These are phyloP conservation scores for Cinclus cinclus DNA, from an alignment of 2,113 vertebrate genomes.

Conservation along the genomic window DNA sequence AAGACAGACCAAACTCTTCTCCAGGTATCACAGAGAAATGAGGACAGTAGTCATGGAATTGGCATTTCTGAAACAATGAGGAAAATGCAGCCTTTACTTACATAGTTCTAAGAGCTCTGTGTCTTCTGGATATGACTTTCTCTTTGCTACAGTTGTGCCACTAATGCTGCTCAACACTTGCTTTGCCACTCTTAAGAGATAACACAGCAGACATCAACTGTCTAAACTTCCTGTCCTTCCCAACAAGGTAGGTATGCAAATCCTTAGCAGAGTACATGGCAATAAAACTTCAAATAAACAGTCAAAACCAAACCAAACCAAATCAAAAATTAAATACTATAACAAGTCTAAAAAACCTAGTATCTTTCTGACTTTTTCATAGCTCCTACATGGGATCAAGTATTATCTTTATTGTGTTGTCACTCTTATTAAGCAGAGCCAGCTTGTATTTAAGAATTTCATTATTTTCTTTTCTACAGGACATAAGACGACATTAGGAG, in stretches of 20 bases:
- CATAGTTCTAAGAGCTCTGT: neutral
- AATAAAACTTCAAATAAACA: neutral
- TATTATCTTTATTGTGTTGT: neutral
- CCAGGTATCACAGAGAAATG: neutral
- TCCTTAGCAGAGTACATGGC: neutral
- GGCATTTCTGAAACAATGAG: neutral
- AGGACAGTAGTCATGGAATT: neutral
- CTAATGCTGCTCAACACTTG: neutral
- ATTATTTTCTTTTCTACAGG: neutral
- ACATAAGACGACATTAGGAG: neutral
- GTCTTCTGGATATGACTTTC: neutral
- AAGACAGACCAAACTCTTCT: neutral
- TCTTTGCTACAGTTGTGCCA: neutral
- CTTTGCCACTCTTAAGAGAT: neutral
- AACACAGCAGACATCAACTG: neutral
- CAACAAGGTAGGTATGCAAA: neutral
- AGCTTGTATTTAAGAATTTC: neutral
- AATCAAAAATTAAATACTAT: neutral
- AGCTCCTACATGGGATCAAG: neutral
- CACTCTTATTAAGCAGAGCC: neutral
- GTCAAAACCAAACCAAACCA: neutral
- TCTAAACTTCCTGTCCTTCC: neutral
- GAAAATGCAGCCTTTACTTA: neutral
- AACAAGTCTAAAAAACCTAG: neutral
- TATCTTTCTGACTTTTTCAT: neutral